phyloP scores from a whole-genome alignment of 2,113 vertebrate species.

The Buteo buteo region DNA sequence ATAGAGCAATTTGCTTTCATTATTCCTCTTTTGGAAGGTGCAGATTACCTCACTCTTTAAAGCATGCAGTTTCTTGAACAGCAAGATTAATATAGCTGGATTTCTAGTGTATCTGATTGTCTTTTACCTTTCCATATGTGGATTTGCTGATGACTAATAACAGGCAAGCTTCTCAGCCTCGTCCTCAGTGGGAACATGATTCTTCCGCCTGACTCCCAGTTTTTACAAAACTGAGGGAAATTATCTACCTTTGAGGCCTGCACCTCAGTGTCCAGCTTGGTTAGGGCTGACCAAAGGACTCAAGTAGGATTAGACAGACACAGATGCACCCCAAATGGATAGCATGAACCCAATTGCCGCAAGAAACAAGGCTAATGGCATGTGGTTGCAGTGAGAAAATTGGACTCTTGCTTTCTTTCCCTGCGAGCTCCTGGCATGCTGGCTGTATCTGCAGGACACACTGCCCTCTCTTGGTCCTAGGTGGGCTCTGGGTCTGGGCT shows the following conservation, averaged over 20 bases:
- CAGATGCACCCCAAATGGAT: background rate
- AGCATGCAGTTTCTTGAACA: background rate
- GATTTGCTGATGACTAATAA: background rate
- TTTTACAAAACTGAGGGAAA: background rate
- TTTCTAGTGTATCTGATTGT: background rate
- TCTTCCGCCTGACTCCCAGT: background rate
- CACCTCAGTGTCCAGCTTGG: background rate
- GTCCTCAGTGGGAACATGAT: background rate
- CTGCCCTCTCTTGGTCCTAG: slow-evolving; percentile 35
- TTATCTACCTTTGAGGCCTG: background rate
- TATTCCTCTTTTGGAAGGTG: background rate
- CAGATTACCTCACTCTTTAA: background rate
- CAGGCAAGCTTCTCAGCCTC: background rate
- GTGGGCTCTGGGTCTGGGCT: background rate
- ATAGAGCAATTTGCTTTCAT: background rate
- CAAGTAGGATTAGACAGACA: background rate
- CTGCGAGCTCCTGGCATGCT: background rate
- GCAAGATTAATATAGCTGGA: background rate
- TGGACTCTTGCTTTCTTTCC: background rate
- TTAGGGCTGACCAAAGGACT: background rate
- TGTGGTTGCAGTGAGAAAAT: background rate
- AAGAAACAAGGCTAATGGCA: background rate
- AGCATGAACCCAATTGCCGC: background rate
- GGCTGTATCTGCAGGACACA: background rate
- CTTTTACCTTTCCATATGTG: background rate